Evolutionary conservation across 2,888 invertebrate genomes (phyloP).

Genomic region (Druceiella hillmani): DNA sequence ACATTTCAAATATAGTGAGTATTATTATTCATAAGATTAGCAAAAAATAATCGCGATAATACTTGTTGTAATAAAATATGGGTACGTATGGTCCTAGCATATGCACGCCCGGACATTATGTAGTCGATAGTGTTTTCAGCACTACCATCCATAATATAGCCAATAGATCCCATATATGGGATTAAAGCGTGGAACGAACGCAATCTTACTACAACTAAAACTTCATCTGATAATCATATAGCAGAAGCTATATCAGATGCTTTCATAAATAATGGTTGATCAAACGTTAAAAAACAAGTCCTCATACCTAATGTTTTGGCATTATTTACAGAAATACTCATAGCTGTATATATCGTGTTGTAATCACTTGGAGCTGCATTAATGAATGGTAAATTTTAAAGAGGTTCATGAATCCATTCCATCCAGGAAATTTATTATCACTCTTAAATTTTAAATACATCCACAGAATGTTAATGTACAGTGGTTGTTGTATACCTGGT

Average conservation of each 20-base stretch:
- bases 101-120: conserved; percentile 12
- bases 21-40: conserved; percentile 11
- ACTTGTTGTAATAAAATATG: conserved; percentile 13
- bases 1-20: conserved; percentile 15
- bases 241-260: conserved; percentile 14
- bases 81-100: conserved; percentile 13
- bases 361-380: conserved; percentile 14
- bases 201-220: conserved; percentile 9
- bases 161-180: conserved; percentile 14
- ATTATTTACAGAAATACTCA: conserved; percentile 11
- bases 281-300: conserved; percentile 12
- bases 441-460: conserved; percentile 17
- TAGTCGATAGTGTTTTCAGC: conserved; percentile 7
- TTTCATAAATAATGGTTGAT: conserved; percentile 13
- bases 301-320: conserved; percentile 10
- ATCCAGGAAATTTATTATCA: conserved; percentile 14
- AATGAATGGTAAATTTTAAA: conserved; percentile 17
- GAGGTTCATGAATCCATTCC: conserved; percentile 18
- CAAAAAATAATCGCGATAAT: conserved; percentile 14
- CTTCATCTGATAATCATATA: conserved; percentile 3
- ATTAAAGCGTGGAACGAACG: conserved; percentile 13
- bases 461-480: conserved; percentile 14
- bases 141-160: conserved; percentile 14
- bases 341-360: conserved; percentile 13
- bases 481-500: conserved; percentile 10